phyloP scores from a whole-genome alignment of 53 echinoderm and acorn worm genomes.

The Holothuria leucospilota region DNA sequence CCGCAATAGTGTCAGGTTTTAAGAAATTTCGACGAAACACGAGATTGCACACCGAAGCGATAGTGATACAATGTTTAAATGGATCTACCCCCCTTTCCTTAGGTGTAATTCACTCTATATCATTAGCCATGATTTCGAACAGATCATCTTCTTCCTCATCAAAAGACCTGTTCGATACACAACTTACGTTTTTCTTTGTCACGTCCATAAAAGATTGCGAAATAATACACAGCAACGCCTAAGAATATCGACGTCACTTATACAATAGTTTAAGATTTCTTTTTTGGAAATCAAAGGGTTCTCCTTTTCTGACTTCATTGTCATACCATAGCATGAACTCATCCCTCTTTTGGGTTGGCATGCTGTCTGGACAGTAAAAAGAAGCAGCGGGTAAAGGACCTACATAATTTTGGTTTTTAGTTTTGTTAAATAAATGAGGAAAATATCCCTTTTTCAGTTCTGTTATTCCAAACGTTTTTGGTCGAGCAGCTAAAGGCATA shows the following conservation, averaged over 20 bases:
- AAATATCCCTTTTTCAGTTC: conserved; percentile 54
- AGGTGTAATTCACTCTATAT: no score
- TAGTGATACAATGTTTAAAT: conserved; percentile 72
- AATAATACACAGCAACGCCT: conserved; percentile 51
- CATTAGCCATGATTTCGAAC: no score
- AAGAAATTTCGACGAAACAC: conserved; percentile 62
- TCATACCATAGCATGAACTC: conserved; percentile 42
- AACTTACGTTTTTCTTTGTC: background rate
- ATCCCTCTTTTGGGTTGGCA: conserved; percentile 26
- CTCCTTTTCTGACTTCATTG: background rate
- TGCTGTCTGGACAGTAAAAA: conserved; percentile 28
- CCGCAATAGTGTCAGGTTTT: conserved; percentile 31
- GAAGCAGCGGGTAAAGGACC: conserved; percentile 44
- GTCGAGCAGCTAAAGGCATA: conserved; percentile 51
- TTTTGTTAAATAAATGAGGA: conserved; percentile 53
- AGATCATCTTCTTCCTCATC: background rate
- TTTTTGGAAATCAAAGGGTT: conserved; percentile 46
- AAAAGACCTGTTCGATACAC: background rate
- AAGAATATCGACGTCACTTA: conserved; percentile 60
- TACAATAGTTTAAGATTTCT: conserved; percentile 48
- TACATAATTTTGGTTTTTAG: conserved; percentile 36
- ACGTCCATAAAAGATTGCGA: conserved; percentile 40
- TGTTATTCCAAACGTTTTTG: conserved; percentile 49
- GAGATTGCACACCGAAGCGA: conserved; percentile 64
- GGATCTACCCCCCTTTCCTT: conserved; percentile 55